A percentile compares a stretch with the other conserved stretches of the same genome.
Conservation (phyloP, 37 sponge, comb jelly and placozoan genomes). For the Dysidea cf. avara region DNA sequence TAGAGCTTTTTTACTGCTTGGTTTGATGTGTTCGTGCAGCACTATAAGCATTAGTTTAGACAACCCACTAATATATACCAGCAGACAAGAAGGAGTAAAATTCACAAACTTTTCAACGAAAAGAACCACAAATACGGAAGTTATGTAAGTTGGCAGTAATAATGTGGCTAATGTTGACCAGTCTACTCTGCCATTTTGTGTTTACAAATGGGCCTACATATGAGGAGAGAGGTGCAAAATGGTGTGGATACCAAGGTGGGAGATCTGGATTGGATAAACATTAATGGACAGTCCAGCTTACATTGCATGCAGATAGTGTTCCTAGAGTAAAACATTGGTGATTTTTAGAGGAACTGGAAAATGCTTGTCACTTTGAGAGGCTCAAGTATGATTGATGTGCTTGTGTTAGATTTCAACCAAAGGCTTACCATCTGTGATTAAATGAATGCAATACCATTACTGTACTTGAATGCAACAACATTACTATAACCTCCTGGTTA, state of each 20-base stretch:
- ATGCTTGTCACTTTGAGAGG: not conserved
- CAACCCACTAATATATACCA: conserved; percentile 21
- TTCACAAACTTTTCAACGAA: conserved; percentile 39
- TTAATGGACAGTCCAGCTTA: conserved; percentile 46
- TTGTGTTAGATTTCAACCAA: conserved; percentile 27
- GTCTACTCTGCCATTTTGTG: conserved; percentile 42
- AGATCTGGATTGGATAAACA: conserved; percentile 48
- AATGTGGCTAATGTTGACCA: conserved; percentile 28
- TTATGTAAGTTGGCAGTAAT: conserved; percentile 7
- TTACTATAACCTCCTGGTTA: conserved; percentile 52
- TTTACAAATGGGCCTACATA: conserved; percentile 36
- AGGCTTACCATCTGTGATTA: conserved; percentile 14
- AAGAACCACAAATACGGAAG: not conserved
- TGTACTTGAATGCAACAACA: too few relatives aligned
- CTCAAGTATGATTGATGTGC: conserved; percentile 31
- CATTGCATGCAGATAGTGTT: conserved; percentile 50
- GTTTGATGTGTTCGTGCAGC: conserved; percentile 18
- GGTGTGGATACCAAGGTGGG: conserved; percentile 48
- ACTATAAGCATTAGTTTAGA: conserved; percentile 1
- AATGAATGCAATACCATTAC: conserved; percentile 19
- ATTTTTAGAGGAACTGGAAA: conserved; percentile 44
- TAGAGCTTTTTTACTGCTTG: not conserved
- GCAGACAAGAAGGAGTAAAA: conserved; percentile 16
- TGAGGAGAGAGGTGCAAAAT: conserved; percentile 18
- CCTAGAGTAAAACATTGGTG: conserved; percentile 39